These are phyloP conservation scores for Lepus americanus DNA, from an alignment of 2,113 vertebrate genomes.

Conservation along the genomic window DNA sequence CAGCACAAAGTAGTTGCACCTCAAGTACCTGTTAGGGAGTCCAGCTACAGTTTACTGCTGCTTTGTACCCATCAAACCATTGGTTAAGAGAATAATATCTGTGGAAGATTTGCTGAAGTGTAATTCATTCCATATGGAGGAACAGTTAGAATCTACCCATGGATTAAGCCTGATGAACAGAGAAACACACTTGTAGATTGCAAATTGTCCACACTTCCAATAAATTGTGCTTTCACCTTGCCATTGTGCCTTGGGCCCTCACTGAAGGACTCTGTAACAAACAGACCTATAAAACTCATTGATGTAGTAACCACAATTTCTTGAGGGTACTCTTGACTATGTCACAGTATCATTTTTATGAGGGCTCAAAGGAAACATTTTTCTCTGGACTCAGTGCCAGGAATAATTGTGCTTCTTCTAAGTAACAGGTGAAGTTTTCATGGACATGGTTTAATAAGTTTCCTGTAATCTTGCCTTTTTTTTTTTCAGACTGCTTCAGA, in stretches of 20 bases:
- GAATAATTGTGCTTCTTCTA: background rate
- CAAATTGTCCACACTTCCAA: background rate
- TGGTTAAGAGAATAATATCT: slow-evolving; percentile 7
- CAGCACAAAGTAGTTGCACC: background rate
- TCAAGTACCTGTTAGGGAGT: background rate
- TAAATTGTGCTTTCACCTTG: background rate
- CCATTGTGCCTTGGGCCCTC: background rate
- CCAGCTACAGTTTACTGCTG: background rate
- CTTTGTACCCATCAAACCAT: background rate
- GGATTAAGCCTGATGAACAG: background rate
- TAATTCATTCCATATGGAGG: background rate
- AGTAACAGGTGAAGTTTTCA: slow-evolving; percentile 37
- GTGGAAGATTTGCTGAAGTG: background rate
- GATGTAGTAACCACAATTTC: background rate
- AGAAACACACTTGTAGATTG: background rate
- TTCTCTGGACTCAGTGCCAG: slow-evolving; percentile 9
- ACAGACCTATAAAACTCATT: background rate
- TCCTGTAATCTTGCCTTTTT: background rate
- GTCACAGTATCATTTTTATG: slow-evolving; percentile 11
- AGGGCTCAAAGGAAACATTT: slow-evolving; percentile 50
- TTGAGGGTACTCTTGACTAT: background rate
- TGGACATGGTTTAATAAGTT: background rate
- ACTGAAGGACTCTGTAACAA: background rate
- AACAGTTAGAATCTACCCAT: background rate
- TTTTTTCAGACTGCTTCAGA: background rate